These are phyloP conservation scores for Cerastis rubricosa DNA, from an alignment of 2,888 invertebrate species.

Conservation along the genomic window DNA sequence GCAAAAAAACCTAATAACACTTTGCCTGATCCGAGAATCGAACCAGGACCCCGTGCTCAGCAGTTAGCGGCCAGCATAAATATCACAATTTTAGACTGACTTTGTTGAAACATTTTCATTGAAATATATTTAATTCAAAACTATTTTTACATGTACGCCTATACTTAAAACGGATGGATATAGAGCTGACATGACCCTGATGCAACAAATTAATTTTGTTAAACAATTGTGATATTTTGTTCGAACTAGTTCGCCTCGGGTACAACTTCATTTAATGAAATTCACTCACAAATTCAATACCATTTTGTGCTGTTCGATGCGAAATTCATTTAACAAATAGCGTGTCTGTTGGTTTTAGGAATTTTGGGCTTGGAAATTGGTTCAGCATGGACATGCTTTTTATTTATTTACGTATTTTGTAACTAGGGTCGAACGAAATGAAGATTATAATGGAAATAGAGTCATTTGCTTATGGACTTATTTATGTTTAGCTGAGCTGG, in stretches of 20 bases:
- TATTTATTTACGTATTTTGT: slow-evolving; percentile 23
- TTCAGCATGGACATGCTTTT: neutral
- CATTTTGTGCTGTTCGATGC: slow-evolving; percentile 23
- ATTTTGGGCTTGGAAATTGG: slow-evolving; percentile 32
- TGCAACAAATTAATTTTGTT: slow-evolving; percentile 9
- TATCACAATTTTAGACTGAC: neutral
- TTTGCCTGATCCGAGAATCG: neutral
- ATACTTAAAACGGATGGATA: neutral
- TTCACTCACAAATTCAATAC: slow-evolving; percentile 46
- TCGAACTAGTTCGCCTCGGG: neutral
- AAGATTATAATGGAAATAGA: neutral
- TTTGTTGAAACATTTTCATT: neutral
- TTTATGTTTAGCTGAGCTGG: neutral
- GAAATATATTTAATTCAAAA: too few relatives aligned
- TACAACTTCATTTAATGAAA: slow-evolving; percentile 14
- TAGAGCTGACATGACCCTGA: neutral
- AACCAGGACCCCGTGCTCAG: neutral
- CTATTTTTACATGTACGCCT: neutral
- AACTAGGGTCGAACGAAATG: neutral
- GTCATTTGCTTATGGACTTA: neutral
- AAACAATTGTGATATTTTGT: slow-evolving; percentile 6
- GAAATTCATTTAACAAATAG: slow-evolving; percentile 37
- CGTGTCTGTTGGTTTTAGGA: slow-evolving; percentile 27
- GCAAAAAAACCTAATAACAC: neutral
- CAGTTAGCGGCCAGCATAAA: neutral